Percentiles rank a stretch among this genome's conserved stretches.
Evolutionary conservation across 2,888 invertebrate genomes (phyloP).

Genomic region (Hypolimnas misippus): DNA sequence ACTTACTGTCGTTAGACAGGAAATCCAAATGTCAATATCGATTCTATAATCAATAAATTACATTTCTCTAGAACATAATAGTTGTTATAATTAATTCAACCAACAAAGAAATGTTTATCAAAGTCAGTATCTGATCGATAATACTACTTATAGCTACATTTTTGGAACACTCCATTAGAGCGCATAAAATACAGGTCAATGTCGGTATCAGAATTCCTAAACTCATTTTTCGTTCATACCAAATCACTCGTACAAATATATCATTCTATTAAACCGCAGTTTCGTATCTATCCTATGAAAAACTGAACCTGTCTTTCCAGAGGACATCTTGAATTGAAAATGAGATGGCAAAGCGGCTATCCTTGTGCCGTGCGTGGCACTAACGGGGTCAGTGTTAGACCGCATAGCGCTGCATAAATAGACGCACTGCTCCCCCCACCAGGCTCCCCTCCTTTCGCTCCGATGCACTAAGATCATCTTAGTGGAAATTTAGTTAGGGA

Average conservation of each 20-base stretch:
- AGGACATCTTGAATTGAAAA: constrained; percentile 34
- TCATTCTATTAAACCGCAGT: no score
- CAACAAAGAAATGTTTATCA: not conserved
- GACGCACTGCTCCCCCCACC: constrained; percentile 56
- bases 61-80: not conserved
- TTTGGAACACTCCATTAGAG: not conserved
- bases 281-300: not conserved
- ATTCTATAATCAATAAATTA: not conserved
- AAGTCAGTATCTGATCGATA: not conserved
- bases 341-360: constrained; percentile 50
- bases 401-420: constrained; percentile 80
- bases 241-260: not conserved
- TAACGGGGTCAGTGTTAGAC: constrained; percentile 83
- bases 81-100: no score
- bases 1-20: constrained; percentile 10
- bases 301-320: constrained; percentile 23
- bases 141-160: not conserved
- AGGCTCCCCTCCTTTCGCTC: constrained; percentile 38
- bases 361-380: constrained; percentile 73
- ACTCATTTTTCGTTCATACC: not conserved
- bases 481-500: constrained; percentile 39
- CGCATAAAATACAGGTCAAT: constrained; percentile 3
- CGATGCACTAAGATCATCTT: constrained; percentile 47
- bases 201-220: not conserved
- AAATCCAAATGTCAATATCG: constrained; percentile 2